These are phyloP conservation scores for Holacanthella duospinosa DNA, from an alignment of 2,888 invertebrate genomes.

Conservation along the genomic window DNA sequence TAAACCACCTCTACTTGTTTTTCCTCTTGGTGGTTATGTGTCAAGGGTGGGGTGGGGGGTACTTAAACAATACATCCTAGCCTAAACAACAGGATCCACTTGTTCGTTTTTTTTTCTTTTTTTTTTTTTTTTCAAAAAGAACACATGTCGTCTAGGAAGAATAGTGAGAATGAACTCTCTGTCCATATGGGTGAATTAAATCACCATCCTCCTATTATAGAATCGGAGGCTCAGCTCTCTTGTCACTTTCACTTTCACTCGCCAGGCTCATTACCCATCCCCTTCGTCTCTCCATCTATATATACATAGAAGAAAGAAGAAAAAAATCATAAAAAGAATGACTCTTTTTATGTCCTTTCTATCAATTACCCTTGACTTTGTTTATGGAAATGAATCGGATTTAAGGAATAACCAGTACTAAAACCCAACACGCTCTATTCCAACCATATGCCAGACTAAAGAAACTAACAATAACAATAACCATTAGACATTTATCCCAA, in stretches of 20 bases:
- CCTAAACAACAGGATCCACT: too few species aligned
- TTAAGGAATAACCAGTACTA: not conserved
- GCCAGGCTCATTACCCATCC: not conserved
- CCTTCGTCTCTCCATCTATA: too few species aligned
- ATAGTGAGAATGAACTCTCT: not conserved
- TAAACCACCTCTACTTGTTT: not conserved
- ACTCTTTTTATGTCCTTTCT: not conserved
- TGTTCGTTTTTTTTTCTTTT: not conserved
- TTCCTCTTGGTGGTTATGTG: not conserved
- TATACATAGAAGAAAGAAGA: not conserved
- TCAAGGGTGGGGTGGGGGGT: not conserved
- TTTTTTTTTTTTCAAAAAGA: too few species aligned
- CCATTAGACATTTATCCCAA: constrained; percentile 1
- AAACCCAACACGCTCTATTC: not conserved
- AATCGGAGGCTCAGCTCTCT: constrained; percentile 4
- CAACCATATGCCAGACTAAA: not conserved
- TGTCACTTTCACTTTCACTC: too few species aligned
- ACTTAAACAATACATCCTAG: too few species aligned
- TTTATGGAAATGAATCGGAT: constrained; percentile 6
- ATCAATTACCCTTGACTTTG: constrained; percentile 1
- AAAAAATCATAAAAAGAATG: not conserved
- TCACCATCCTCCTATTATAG: constrained; percentile 2
- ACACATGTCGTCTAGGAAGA: not conserved
- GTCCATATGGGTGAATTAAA: constrained; percentile 1
- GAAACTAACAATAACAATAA: not conserved